These are phyloP conservation scores for Myopa tessellatipennis DNA, from an alignment of 2,888 invertebrate species.

Conservation along the genomic window DNA sequence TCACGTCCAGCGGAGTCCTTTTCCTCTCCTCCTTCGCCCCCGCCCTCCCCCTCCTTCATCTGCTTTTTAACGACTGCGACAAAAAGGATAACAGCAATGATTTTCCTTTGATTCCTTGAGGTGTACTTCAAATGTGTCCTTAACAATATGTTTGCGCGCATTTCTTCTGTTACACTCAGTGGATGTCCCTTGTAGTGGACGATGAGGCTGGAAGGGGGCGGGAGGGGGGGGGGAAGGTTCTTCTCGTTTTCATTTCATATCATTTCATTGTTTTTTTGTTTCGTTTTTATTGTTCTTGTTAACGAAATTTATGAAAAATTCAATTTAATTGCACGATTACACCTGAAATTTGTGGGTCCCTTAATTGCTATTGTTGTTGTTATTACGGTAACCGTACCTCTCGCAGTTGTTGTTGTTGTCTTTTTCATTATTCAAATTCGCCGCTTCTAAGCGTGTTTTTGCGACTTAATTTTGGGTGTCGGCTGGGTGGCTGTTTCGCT, in stretches of 20 bases:
- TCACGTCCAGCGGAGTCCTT: slow-evolving; percentile 17
- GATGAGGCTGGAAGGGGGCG: not conserved
- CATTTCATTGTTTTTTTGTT: not conserved
- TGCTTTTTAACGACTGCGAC: slow-evolving; percentile 41
- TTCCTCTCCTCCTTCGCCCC: slow-evolving; percentile 35
- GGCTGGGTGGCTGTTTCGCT: not conserved
- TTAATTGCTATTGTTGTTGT: not conserved
- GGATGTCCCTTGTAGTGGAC: not conserved
- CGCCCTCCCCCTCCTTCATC: not conserved
- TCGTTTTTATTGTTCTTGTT: not conserved
- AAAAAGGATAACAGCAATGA: slow-evolving; percentile 59
- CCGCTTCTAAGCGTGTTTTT: not conserved
- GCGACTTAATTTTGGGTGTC: not conserved
- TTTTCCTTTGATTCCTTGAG: slow-evolving; percentile 65
- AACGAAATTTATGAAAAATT: slow-evolving; percentile 65
- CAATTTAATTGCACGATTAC: slow-evolving; percentile 67
- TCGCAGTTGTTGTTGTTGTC: not conserved
- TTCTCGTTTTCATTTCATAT: slow-evolving; percentile 30
- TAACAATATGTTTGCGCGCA: slow-evolving; percentile 45
- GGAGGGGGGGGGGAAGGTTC: slow-evolving; percentile 35
- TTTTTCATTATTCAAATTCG: not conserved
- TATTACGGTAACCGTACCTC: not conserved
- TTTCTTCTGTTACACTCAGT: slow-evolving; percentile 36
- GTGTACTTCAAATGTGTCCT: slow-evolving; percentile 62
- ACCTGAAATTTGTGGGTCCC: slow-evolving; percentile 49